Evolutionary conservation across 2,797 vertebrate genomes (phyloP), one percentile per base, ranked within the genome.

Genomic region (Pantherophis alleghaniensis): DNA sequence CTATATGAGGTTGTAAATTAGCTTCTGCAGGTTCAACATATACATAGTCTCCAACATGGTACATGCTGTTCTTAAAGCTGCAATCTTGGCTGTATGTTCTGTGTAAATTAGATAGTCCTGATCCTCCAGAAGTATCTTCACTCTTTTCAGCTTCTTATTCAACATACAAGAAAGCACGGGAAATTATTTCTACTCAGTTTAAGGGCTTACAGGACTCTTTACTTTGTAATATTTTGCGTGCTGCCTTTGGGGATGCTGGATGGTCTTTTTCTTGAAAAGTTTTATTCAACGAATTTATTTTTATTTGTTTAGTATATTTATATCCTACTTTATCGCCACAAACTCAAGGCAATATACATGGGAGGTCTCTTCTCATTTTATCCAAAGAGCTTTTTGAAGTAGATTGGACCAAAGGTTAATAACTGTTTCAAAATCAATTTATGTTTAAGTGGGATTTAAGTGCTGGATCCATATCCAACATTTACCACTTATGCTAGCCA

Each of bases 21-120:
- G 98, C 97, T 95, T 99, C 99, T 6, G 99, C 98, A 32, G 99
- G 99, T 95, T 99, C 99, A 96, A 99, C 99, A 0, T 99, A 99
- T 20, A 99, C 99, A 1, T 99, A 99, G 91, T 99, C 99, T 86
- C 99, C 99, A 91, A 99, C 99, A 0, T 99, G 99, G 96, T 99
- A 99, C 99, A 99, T 99, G 95, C 98, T 99, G 96, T 99, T 99
- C 96, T 99, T 99, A 97, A 99, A 99, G 97, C 99, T 99, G 98
- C 99, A 99, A 96, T 99, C 99, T 96, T 99, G 99, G 95, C 99
- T 99, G 96, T 99, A 99, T 5, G 99, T 99, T 56, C 99, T 98
- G 94, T 99, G 98, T 87, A 99, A 97, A 91, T 96, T 98, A 2
- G 98, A 98, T 94, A 99, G 98, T 97, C 99, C 99, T 28, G 98